phyloP scores from a whole-genome alignment of 2,888 invertebrate species.

The Tetrapedia diversipes region DNA sequence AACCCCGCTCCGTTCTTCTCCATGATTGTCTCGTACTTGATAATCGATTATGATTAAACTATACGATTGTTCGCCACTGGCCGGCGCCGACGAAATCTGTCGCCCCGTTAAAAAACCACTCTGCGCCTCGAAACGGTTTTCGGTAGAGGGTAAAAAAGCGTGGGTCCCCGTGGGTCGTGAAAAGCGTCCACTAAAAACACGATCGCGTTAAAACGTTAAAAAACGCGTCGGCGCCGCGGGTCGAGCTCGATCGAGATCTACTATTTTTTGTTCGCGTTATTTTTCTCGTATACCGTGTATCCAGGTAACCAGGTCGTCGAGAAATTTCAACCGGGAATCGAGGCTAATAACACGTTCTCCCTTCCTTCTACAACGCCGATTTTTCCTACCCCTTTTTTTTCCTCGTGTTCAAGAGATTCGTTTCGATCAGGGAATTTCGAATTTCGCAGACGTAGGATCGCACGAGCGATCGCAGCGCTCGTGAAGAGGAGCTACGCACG shows the following conservation, averaged over 20 bases:
- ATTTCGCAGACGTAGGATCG: slow-evolving; percentile 47
- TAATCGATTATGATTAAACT: slow-evolving; percentile 61
- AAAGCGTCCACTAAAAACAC: slow-evolving; percentile 37
- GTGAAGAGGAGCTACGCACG: slow-evolving; percentile 53
- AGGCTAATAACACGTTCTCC: neutral
- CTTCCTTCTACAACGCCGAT: neutral
- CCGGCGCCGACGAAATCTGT: slow-evolving; percentile 3
- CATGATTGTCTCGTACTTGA: slow-evolving; percentile 67
- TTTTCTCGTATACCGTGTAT: slow-evolving; percentile 59
- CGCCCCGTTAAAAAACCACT: slow-evolving; percentile 17
- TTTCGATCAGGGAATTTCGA: neutral
- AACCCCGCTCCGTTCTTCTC: slow-evolving; percentile 40
- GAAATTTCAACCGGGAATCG: slow-evolving; percentile 40
- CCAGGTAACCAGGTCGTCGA: slow-evolving; percentile 52
- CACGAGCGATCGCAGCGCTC: slow-evolving; percentile 56
- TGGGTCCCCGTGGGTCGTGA: slow-evolving; percentile 38
- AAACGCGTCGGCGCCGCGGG: slow-evolving; percentile 25
- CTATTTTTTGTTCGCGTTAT: slow-evolving; percentile 17
- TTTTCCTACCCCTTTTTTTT: neutral
- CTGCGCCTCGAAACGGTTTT: slow-evolving; percentile 6
- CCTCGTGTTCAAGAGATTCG: neutral
- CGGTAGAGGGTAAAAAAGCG: slow-evolving; percentile 36
- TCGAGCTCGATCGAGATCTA: slow-evolving; percentile 24
- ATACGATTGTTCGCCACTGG: slow-evolving; percentile 36
- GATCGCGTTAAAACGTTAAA: slow-evolving; percentile 56